These are phyloP conservation scores for Cecropterus lyciades DNA, from an alignment of 1,140 invertebrate genomes.

Conservation along the genomic window DNA sequence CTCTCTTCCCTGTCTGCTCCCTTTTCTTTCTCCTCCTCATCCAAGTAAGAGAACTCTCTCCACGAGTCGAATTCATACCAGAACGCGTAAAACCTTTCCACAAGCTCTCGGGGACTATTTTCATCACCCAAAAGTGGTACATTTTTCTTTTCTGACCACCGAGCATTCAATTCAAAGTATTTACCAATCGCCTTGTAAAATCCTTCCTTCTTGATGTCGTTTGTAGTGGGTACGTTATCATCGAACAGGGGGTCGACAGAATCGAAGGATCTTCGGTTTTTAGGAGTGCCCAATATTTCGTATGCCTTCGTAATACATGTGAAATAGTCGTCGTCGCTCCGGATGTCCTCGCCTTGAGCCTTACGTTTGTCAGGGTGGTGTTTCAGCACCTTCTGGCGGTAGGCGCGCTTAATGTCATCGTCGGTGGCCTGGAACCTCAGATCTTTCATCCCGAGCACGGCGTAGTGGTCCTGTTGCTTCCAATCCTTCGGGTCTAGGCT, in stretches of 20 bases:
- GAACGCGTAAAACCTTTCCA: conserved; percentile 94
- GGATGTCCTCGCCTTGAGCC: conserved; percentile 93
- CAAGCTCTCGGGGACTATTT: conserved; percentile 88
- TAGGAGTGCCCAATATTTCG: conserved; percentile 90
- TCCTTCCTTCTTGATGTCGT: conserved; percentile 90
- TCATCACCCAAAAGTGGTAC: conserved; percentile 94
- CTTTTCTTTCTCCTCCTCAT: conserved; percentile 99
- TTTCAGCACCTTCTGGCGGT: conserved; percentile 95
- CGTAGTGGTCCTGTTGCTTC: conserved; percentile 99
- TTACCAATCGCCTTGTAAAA: conserved; percentile 92
- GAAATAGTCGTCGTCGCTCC: conserved; percentile 97
- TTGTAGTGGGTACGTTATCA: conserved; percentile 92
- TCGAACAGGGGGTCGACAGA: conserved; percentile 98
- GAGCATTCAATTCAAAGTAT: conserved; percentile 94
- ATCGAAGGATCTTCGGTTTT: conserved; percentile 95
- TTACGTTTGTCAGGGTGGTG: conserved; percentile 99
- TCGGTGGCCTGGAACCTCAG: conserved; percentile 92
- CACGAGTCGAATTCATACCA: conserved; percentile 99
- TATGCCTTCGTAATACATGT: conserved; percentile 98
- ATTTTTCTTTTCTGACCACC: conserved; percentile 96
- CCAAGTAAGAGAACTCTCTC: conserved; percentile 99
- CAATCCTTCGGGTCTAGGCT: conserved; percentile 98
- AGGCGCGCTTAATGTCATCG: conserved; percentile 96
- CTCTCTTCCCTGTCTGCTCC: conserved; percentile 98
- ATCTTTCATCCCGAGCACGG: conserved; percentile 94